These are phyloP conservation scores for Petroica traversi DNA, from an alignment of 2,113 vertebrate species.

Conservation along the genomic window DNA sequence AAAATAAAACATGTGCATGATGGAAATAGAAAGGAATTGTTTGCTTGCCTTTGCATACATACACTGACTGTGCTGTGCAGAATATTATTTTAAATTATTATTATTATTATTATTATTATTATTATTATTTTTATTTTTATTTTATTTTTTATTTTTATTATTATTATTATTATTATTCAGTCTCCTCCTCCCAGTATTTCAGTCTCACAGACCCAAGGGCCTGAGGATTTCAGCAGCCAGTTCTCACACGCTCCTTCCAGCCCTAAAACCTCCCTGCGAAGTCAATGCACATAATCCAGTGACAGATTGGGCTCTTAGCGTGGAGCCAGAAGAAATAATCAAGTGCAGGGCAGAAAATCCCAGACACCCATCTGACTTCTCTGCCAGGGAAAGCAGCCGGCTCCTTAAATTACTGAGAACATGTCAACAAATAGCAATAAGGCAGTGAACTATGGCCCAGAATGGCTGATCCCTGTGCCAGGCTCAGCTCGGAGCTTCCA, in stretches of 20 bases:
- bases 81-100: not conserved
- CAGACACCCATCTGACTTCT: not conserved
- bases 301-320: not conserved
- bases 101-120: not conserved
- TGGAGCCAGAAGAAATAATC: conserved; percentile 25
- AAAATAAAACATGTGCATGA: not conserved
- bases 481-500: not conserved
- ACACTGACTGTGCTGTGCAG: not conserved
- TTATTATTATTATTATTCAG: not conserved
- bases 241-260: not conserved
- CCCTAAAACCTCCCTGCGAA: not conserved
- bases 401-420: not conserved
- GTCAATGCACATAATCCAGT: not conserved
- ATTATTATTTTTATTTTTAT: not conserved
- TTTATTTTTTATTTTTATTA: too few species aligned
- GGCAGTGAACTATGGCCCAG: not conserved
- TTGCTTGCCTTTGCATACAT: not conserved
- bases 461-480: not conserved
- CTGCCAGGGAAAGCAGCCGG: not conserved
- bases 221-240: not conserved
- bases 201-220: not conserved
- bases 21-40: not conserved
- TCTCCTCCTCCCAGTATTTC: not conserved
- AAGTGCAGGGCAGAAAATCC: conserved; percentile 28
- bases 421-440: not conserved